A percentile compares a stretch with the other conserved stretches of the same genome.
phyloP scores from a whole-genome alignment of 2,888 invertebrate species.

The Masnerella sp. region DNA sequence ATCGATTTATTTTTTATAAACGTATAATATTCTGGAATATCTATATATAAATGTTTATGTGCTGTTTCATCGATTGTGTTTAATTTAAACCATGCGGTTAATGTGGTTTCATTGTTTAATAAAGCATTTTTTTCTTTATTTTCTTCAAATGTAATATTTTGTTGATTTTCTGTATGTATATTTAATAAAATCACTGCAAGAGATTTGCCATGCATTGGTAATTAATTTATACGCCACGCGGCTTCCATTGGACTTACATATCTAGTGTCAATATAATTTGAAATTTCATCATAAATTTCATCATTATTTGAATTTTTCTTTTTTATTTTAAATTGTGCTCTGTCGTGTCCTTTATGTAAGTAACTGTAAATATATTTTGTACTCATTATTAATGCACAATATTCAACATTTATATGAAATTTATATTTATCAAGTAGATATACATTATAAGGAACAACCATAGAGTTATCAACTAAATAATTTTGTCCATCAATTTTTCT shows the following conservation, averaged over 20 bases:
- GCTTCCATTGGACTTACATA: too few relatives aligned
- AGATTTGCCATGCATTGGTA: constrained; percentile 41
- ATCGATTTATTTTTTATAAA: background rate
- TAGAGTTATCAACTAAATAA: background rate
- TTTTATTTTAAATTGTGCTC: background rate
- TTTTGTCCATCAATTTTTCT: background rate
- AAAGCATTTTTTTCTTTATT: constrained; percentile 11
- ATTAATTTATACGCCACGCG: constrained; percentile 55
- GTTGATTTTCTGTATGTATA: constrained; percentile 53
- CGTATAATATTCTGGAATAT: constrained; percentile 23
- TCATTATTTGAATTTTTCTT: background rate
- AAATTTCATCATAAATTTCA: constrained; percentile 24
- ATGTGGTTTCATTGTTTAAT: constrained; percentile 33
- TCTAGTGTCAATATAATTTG: too few relatives aligned
- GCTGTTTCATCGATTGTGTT: constrained; percentile 31
- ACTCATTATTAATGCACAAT: constrained; percentile 55
- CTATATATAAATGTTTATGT: constrained; percentile 10
- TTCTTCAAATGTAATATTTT: constrained; percentile 15
- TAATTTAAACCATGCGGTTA: constrained; percentile 51
- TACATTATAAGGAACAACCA: constrained; percentile 24
- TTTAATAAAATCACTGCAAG: constrained; percentile 46
- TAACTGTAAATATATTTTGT: too few relatives aligned
- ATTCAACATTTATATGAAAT: constrained; percentile 54
- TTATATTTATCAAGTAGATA: constrained; percentile 38
- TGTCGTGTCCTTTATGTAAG: too few relatives aligned